Percentiles rank a stretch among this genome's conserved stretches.
phyloP scores from a whole-genome alignment of 2,113 vertebrate genomes.

The Lophius piscatorius region DNA sequence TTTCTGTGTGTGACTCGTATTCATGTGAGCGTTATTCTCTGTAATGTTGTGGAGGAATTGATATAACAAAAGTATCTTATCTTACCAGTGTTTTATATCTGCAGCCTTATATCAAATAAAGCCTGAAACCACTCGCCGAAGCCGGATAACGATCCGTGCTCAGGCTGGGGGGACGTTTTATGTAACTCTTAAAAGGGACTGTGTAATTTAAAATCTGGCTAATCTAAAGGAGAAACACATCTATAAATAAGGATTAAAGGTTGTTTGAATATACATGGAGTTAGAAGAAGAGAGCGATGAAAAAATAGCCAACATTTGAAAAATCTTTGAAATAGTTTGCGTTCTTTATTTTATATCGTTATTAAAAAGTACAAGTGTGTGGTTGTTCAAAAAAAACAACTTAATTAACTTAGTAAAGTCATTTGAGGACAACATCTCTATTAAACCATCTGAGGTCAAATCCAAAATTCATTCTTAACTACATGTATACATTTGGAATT shows the following conservation, averaged over 20 bases:
- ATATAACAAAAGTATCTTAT: slow-evolving; percentile 2
- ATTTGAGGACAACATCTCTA: no score
- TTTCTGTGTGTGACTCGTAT: no score
- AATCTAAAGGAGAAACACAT: slow-evolving; percentile 20
- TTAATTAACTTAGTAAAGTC: no score
- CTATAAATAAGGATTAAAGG: slow-evolving; percentile 40
- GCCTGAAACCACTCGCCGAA: slow-evolving; percentile 1
- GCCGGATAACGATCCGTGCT: slow-evolving; percentile 16
- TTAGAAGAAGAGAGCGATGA: slow-evolving; percentile 7
- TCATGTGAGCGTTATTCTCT: slow-evolving; percentile 11
- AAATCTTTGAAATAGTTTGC: no score
- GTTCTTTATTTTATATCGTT: no score
- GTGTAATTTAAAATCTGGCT: slow-evolving; percentile 46
- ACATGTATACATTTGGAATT: no score
- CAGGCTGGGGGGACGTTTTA: no score
- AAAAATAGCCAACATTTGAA: slow-evolving; percentile 6
- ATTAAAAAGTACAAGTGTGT: no score
- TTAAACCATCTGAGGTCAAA: no score
- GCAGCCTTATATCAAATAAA: slow-evolving; percentile 8
- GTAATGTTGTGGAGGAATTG: slow-evolving; percentile 10
- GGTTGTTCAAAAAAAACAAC: no score
- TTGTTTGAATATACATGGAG: slow-evolving; percentile 27
- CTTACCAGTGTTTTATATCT: slow-evolving; percentile 22
- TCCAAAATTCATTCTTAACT: no score
- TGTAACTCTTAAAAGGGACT: slow-evolving; percentile 22